These are phyloP conservation scores for Drosophila quadrilineata DNA, from an alignment of 1,140 invertebrate species.

Conservation along the genomic window DNA sequence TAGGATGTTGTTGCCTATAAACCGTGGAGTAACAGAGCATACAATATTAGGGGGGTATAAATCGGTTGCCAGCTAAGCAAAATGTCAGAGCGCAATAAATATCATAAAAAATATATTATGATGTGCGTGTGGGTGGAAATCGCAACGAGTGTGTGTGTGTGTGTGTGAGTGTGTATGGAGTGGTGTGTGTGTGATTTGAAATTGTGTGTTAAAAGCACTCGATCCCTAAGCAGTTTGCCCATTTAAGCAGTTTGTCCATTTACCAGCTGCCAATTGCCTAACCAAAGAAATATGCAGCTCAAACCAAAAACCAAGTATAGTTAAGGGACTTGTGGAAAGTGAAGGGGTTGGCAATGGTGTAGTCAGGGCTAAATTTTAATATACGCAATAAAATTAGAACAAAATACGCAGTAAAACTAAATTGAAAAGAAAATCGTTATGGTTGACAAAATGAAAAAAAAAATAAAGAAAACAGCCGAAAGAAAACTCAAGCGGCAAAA, in stretches of 20 bases:
- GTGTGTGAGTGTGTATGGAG: constrained; percentile 6
- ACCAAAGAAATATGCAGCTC: constrained; percentile 18
- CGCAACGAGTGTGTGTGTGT: not conserved
- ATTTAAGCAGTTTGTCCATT: constrained; percentile 4
- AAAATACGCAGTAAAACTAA: constrained; percentile 78
- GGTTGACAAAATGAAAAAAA: constrained; percentile 61
- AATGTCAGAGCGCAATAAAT: constrained; percentile 70
- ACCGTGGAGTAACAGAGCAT: constrained; percentile 26
- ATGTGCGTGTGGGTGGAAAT: constrained; percentile 6
- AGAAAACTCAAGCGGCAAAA: constrained; percentile 43
- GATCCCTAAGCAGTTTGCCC: constrained; percentile 8
- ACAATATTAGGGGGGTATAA: too few relatives aligned
- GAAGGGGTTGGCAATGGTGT: too few relatives aligned
- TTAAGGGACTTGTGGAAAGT: too few relatives aligned
- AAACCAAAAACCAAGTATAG: not conserved
- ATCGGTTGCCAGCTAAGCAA: constrained; percentile 73
- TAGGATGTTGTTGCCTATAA: not conserved
- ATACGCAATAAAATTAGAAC: constrained; percentile 74
- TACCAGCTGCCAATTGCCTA: not conserved
- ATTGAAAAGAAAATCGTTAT: constrained; percentile 80
- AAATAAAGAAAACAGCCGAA: constrained; percentile 16
- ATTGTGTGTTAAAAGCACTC: constrained; percentile 71
- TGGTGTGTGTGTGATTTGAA: constrained; percentile 29
- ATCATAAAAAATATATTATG: constrained; percentile 64
- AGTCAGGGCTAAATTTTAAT: constrained; percentile 42